These are phyloP conservation scores for Lepidocolaptes lacrymiger DNA, from an alignment of 2,797 vertebrate species.

Conservation along the genomic window DNA sequence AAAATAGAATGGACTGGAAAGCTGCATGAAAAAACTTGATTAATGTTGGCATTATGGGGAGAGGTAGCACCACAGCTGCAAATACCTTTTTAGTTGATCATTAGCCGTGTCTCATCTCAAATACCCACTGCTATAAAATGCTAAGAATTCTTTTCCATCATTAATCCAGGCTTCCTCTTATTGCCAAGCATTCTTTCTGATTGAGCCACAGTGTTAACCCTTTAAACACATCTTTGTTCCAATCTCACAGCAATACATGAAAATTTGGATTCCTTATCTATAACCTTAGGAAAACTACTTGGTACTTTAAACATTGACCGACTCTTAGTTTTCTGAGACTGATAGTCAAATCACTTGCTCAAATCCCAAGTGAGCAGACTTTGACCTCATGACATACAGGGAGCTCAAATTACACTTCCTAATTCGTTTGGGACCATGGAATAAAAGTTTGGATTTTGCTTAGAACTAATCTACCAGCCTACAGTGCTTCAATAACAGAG, in stretches of 20 bases:
- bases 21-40: constrained; percentile 64
- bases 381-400: constrained; percentile 17
- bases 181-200: constrained; percentile 74
- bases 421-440: not conserved
- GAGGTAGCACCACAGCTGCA: constrained; percentile 72
- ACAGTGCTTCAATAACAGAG: not conserved
- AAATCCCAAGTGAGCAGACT: not conserved
- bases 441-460: constrained; percentile 16
- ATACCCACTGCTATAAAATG: constrained; percentile 71
- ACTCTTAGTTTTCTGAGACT: constrained; percentile 6
- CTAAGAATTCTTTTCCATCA: constrained; percentile 72
- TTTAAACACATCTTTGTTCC: constrained; percentile 35
- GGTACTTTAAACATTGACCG: not conserved
- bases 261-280: constrained; percentile 11
- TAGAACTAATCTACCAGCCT: not conserved
- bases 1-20: constrained; percentile 63
- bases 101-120: constrained; percentile 68
- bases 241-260: constrained; percentile 1
- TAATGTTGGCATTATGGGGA: constrained; percentile 68
- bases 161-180: constrained; percentile 71
- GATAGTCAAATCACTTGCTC: constrained; percentile 32
- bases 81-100: constrained; percentile 74
- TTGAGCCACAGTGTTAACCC: constrained; percentile 68
- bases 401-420: not conserved
- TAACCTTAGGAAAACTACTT: not conserved